Percentiles rank a stretch among this genome's conserved stretches.
Conservation (phyloP, 2,797 vertebrate species). For the Xiphorhynchus erythropygius region DNA sequence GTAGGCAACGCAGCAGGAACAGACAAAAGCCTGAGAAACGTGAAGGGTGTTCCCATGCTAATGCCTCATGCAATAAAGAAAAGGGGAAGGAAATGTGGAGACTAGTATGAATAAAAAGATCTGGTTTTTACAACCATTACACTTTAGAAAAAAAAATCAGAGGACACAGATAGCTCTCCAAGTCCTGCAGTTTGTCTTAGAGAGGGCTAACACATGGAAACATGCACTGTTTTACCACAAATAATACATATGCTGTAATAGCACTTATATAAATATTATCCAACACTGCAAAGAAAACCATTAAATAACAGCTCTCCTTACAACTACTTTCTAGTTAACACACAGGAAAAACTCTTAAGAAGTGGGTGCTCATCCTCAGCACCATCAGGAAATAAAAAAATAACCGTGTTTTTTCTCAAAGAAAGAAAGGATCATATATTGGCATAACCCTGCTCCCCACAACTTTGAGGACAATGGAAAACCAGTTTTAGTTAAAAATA, state of each 20-base stretch:
- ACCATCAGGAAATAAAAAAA: neutral
- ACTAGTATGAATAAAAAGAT: neutral
- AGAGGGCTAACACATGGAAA: neutral
- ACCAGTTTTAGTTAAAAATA: neutral
- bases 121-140: neutral
- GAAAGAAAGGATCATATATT: neutral
- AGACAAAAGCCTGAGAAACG: conserved; percentile 61
- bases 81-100: conserved; percentile 19
- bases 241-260: neutral
- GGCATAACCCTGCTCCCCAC: neutral
- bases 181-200: neutral
- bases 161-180: neutral
- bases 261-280: neutral
- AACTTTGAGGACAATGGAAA: neutral
- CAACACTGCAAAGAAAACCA: neutral
- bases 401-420: neutral
- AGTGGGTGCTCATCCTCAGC: neutral
- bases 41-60: conserved; percentile 38
- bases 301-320: neutral
- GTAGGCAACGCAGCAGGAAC: conserved; percentile 53
- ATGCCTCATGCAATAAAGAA: conserved; percentile 17
- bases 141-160: neutral
- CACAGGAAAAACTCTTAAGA: neutral
- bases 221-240: neutral
- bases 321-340: neutral